Evolutionary conservation across 1,140 invertebrate genomes (phyloP), one percentile per base, ranked within the genome.

Genomic region (Ooceraea biroi): DNA sequence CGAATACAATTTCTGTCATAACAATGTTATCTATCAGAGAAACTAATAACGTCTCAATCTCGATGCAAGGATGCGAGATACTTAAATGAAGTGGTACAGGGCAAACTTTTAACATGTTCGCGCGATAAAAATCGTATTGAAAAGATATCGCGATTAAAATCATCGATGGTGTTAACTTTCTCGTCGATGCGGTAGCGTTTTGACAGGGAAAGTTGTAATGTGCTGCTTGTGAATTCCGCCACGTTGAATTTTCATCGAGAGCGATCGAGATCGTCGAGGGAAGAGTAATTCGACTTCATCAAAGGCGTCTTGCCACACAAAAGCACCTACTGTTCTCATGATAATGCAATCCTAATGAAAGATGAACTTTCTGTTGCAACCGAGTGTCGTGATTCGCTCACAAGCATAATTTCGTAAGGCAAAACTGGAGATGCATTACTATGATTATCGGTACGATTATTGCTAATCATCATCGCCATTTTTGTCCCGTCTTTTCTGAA

Each of bases 401-500:
- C 80, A 86, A 87, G 72, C 73, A 65, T 72, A 74, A 85, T 82
- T 65, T 57, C 25, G 44, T 19, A 78, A 82, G 57, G 50, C 52
- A 25, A 69, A 58, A 80, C 50, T 55, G 22, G 19, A 66, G 30
- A 30, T 48, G 76, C 50, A 71, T 85, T 50, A 78, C 44, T 55
- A 58, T 68, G 82, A 87, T 87, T 86, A 83, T 60, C 7, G 55
- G 55, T 36, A 10, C 50, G 74, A 86, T 87, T 87, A 86, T 69
- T 86, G 76, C 36, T 80, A 86, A 25, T 82, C 63, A 27, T 76
- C 60, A 58, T 52, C 22, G 76, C 66, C n/a, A 72, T 85, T 82
- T 82, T 80, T 52, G 25, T 25, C n/a, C 30, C 17, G 25, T 66
- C 19, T 41, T 68, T 14, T 30, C 11, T 44, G 17, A 22, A 65